phyloP scores from a whole-genome alignment of 2,797 vertebrate species.

The Australoheros facetus region DNA sequence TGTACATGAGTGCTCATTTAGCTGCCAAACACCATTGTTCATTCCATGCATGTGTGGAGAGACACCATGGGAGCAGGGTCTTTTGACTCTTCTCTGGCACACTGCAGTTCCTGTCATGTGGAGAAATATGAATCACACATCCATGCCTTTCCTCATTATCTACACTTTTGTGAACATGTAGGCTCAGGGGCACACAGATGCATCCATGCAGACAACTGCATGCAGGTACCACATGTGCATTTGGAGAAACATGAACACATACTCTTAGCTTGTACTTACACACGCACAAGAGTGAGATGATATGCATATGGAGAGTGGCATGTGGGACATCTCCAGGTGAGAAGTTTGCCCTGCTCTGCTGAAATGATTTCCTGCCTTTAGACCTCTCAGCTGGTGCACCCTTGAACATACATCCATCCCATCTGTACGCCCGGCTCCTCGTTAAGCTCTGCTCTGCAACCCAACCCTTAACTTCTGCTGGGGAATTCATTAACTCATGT shows the following conservation, averaged over 20 bases:
- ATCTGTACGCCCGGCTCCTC: slow-evolving; percentile 53
- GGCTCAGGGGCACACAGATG: slow-evolving; percentile 19
- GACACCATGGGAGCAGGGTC: slow-evolving; percentile 6
- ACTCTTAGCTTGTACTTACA: neutral
- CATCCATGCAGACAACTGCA: slow-evolving; percentile 14
- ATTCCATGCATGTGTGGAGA: slow-evolving; percentile 30
- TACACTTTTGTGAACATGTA: slow-evolving; percentile 39
- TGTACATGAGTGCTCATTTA: neutral
- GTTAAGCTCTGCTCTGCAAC: slow-evolving; percentile 39
- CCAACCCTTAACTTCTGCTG: slow-evolving; percentile 41
- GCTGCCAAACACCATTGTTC: slow-evolving; percentile 18
- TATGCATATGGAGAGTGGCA: slow-evolving; percentile 30
- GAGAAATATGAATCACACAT: slow-evolving; percentile 60
- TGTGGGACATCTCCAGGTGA: slow-evolving; percentile 37
- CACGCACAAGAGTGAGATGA: neutral
- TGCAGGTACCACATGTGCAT: slow-evolving; percentile 25
- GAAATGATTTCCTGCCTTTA: slow-evolving; percentile 32
- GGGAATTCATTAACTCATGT: slow-evolving; percentile 53
- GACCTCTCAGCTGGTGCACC: slow-evolving; percentile 60
- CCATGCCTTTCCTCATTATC: slow-evolving; percentile 42
- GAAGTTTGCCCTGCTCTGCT: slow-evolving; percentile 26
- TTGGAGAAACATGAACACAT: neutral
- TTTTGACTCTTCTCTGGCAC: slow-evolving; percentile 33
- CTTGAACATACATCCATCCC: slow-evolving; percentile 64
- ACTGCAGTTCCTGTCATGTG: slow-evolving; percentile 39